A percentile compares a stretch with the other conserved stretches of the same genome.
Conservation (phyloP, 2,797 vertebrate genomes). For the Kryptopterus vitreolus region DNA sequence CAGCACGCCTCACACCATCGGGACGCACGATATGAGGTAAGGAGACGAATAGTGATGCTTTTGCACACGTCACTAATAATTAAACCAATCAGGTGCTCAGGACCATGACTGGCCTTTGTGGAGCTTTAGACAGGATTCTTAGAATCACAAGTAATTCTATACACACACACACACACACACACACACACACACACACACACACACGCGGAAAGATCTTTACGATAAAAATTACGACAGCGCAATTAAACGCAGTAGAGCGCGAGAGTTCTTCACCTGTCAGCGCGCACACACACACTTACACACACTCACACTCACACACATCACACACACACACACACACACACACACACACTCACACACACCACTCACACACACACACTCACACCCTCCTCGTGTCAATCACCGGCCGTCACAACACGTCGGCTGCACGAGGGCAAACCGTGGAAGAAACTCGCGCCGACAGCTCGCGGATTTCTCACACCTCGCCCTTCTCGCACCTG, state of each 20-base stretch:
- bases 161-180: too few relatives aligned
- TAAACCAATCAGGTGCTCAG: too few relatives aligned
- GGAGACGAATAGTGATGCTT: too few relatives aligned
- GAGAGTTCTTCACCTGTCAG: slow-evolving; percentile 68
- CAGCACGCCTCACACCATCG: too few relatives aligned
- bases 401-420: slow-evolving; percentile 73
- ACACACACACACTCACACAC: slow-evolving; percentile 51
- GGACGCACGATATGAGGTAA: too few relatives aligned
- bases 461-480: slow-evolving; percentile 58
- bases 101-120: too few relatives aligned
- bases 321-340: slow-evolving; percentile 41
- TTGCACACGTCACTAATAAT: too few relatives aligned
- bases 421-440: slow-evolving; percentile 67
- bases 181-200: too few relatives aligned
- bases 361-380: slow-evolving; percentile 48
- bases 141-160: too few relatives aligned
- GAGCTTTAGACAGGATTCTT: too few relatives aligned
- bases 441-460: slow-evolving; percentile 62
- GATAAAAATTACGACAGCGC: slow-evolving; percentile 62
- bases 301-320: slow-evolving; percentile 56
- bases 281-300: slow-evolving; percentile 55
- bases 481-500: slow-evolving; percentile 53
- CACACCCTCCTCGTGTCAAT: slow-evolving; percentile 72
- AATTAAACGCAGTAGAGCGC: slow-evolving; percentile 62
- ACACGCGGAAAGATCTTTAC: too few relatives aligned